Evolutionary conservation across 2,797 vertebrate genomes (phyloP).

Genomic region (Xiphorhynchus erythropygius): DNA sequence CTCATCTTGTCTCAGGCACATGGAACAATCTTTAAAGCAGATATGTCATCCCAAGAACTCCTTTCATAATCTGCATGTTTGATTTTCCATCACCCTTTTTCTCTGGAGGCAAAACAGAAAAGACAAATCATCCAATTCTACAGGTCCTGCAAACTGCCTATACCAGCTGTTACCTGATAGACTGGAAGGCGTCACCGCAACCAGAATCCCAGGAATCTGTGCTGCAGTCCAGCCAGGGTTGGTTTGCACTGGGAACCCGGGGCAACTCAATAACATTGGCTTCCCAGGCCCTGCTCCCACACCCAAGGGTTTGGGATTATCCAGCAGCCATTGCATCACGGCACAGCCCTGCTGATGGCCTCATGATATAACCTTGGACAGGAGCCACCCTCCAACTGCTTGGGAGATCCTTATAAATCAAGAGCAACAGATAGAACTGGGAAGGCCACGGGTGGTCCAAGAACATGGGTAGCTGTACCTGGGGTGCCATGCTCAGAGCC

Average conservation of each 20-base stretch:
- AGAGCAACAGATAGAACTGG: neutral
- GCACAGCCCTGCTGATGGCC: neutral
- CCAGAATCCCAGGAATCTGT: neutral
- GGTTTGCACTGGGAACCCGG: neutral
- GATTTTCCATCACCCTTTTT: neutral
- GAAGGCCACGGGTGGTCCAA: neutral
- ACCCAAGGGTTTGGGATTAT: neutral
- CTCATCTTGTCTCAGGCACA: neutral
- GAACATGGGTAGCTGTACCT: neutral
- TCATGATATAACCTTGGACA: neutral
- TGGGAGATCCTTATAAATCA: neutral
- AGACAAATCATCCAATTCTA: neutral
- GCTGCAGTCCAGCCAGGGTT: neutral
- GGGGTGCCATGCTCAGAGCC: neutral
- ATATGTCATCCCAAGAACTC: neutral
- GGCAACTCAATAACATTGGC: constrained; percentile 18
- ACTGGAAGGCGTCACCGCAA: neutral
- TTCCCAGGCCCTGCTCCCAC: neutral
- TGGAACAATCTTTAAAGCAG: neutral
- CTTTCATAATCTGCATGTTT: neutral
- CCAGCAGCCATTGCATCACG: constrained; percentile 24
- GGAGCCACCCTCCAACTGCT: constrained; percentile 20
- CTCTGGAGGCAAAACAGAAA: neutral
- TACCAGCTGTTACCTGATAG: neutral
- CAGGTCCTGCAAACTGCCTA: neutral